These are phyloP conservation scores for Turdus rufiventris DNA, from an alignment of 2,113 vertebrate species.

Conservation along the genomic window DNA sequence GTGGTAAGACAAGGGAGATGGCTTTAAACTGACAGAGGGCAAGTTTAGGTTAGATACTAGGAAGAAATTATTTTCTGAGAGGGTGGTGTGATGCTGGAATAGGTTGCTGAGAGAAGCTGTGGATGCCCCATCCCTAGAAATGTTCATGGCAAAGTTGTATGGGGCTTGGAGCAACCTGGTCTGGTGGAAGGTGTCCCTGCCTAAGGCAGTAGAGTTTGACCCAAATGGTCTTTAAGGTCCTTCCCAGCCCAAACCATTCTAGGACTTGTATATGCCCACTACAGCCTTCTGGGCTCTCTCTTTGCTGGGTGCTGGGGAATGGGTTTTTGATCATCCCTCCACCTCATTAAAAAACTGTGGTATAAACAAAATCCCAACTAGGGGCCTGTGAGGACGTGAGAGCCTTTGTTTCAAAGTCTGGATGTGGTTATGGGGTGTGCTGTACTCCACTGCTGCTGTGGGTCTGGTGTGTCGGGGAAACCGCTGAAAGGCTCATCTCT, in stretches of 20 bases:
- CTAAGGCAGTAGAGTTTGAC: neutral
- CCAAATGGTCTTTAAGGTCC: neutral
- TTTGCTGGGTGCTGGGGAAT: neutral
- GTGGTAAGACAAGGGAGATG: neutral
- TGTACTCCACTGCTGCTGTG: neutral
- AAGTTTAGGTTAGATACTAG: neutral
- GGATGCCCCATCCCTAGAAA: neutral
- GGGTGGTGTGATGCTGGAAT: neutral
- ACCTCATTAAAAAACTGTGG: neutral
- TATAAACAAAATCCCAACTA: neutral
- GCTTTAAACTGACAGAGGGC: neutral
- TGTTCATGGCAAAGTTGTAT: neutral
- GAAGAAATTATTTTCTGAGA: neutral
- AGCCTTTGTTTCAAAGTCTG: neutral
- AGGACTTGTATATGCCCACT: neutral
- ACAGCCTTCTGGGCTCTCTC: neutral
- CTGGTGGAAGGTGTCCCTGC: neutral
- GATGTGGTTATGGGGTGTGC: neutral
- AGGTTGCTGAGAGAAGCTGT: neutral
- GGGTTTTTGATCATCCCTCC: neutral
- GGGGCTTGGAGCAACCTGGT: neutral
- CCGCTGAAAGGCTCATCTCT: neutral
- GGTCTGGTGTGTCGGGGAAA: neutral
- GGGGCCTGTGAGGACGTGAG: neutral
- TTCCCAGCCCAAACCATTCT: neutral